Percentiles rank a stretch among this genome's conserved stretches.
phyloP scores from a whole-genome alignment of 2,797 vertebrate species.

The Sebastolobus alascanus region DNA sequence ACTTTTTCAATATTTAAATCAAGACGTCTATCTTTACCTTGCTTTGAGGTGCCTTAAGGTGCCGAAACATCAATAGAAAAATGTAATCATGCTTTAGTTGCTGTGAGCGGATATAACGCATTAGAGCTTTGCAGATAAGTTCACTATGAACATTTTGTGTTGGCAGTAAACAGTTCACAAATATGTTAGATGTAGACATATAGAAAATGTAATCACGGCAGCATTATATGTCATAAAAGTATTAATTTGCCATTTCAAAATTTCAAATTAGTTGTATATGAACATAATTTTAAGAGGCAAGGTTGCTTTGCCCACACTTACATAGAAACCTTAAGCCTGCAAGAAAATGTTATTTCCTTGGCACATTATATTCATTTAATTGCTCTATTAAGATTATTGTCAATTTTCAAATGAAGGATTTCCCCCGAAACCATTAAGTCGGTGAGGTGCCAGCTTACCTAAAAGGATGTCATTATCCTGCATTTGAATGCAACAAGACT shows the following conservation, averaged over 20 bases:
- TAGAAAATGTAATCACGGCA: background rate
- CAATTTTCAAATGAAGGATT: background rate
- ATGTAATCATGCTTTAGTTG: background rate
- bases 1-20: background rate
- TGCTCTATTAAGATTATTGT: background rate
- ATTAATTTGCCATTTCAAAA: background rate
- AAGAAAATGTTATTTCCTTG: background rate
- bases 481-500: slow-evolving; percentile 5
- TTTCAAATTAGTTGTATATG: background rate
- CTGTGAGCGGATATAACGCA: background rate
- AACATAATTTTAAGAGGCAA: background rate
- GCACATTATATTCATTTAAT: background rate
- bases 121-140: background rate
- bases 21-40: background rate
- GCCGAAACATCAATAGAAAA: background rate
- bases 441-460: background rate
- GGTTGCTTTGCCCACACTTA: background rate
- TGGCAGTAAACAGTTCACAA: background rate
- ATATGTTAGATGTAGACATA: background rate
- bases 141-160: background rate
- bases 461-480: slow-evolving; percentile 10
- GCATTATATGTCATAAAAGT: background rate
- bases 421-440: background rate
- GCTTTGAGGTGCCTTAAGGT: background rate
- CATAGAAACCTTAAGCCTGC: background rate